These are phyloP conservation scores for Canis aureus DNA, from an alignment of 2,113 vertebrate species.

Conservation along the genomic window DNA sequence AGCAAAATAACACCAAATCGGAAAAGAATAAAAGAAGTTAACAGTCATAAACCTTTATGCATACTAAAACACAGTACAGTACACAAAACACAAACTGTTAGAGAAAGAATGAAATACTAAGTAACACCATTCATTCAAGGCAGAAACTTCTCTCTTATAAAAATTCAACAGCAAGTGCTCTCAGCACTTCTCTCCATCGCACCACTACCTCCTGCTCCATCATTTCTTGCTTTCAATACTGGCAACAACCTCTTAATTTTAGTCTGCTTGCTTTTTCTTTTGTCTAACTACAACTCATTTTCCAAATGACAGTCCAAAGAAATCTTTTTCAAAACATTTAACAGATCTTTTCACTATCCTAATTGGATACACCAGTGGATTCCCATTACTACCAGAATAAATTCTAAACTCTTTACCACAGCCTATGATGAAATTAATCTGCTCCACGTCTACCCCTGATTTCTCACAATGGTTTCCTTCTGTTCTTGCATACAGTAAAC, in stretches of 20 bases:
- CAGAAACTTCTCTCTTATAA: background rate
- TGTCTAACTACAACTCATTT: background rate
- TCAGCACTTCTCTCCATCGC: background rate
- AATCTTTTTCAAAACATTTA: background rate
- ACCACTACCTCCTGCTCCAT: background rate
- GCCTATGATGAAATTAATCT: background rate
- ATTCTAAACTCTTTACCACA: background rate
- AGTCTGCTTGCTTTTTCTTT: background rate
- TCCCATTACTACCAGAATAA: background rate
- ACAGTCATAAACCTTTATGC: background rate
- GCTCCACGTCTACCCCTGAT: background rate
- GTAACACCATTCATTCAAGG: background rate
- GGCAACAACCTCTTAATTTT: background rate
- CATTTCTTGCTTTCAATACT: background rate
- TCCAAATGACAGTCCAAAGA: background rate
- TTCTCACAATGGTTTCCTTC: background rate
- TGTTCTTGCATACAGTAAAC: background rate
- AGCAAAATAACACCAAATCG: background rate
- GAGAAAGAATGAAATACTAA: background rate
- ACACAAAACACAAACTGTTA: background rate
- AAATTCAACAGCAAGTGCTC: background rate
- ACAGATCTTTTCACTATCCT: background rate
- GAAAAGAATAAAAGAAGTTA: background rate
- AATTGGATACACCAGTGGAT: background rate
- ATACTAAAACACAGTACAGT: background rate